phyloP scores from a whole-genome alignment of 2,113 vertebrate genomes.

The Grammomys dolichurus region DNA sequence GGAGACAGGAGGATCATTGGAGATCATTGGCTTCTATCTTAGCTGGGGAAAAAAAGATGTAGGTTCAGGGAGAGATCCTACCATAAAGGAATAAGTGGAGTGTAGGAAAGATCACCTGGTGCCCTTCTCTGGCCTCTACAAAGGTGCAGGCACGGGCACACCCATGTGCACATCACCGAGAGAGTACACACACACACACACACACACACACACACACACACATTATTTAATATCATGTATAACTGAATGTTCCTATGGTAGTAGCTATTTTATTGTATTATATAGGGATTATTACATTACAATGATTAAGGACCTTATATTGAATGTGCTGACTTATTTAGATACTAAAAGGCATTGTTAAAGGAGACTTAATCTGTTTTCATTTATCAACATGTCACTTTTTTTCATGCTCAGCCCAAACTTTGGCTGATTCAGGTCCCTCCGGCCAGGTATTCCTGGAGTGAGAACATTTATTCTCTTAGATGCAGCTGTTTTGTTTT shows the following conservation, averaged over 20 bases:
- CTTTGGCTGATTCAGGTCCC: not conserved
- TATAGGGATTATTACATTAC: slow-evolving; percentile 12
- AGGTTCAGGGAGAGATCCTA: not conserved
- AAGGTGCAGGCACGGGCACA: not conserved
- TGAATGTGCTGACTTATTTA: slow-evolving; percentile 30
- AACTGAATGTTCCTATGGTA: slow-evolving; percentile 3
- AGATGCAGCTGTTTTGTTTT: not conserved
- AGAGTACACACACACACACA: too few species aligned
- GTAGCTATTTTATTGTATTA: slow-evolving; percentile 41
- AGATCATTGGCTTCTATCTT: too few species aligned
- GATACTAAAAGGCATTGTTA: slow-evolving; percentile 10
- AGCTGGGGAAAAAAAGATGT: not conserved
- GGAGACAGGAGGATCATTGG: not conserved
- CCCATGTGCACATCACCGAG: not conserved
- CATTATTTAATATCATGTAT: not conserved
- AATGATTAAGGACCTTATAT: not conserved
- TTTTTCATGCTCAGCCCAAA: not conserved
- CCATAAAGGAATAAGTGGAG: not conserved
- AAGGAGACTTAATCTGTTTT: slow-evolving; percentile 38
- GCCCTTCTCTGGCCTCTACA: not conserved
- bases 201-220: not conserved
- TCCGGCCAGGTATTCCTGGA: not conserved
- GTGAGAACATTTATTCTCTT: not conserved
- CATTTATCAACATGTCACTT: slow-evolving; percentile 15
- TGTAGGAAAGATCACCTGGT: not conserved